Evolutionary conservation across 1,140 invertebrate species (phyloP).

Genomic region (Ruditapes philippinarum): DNA sequence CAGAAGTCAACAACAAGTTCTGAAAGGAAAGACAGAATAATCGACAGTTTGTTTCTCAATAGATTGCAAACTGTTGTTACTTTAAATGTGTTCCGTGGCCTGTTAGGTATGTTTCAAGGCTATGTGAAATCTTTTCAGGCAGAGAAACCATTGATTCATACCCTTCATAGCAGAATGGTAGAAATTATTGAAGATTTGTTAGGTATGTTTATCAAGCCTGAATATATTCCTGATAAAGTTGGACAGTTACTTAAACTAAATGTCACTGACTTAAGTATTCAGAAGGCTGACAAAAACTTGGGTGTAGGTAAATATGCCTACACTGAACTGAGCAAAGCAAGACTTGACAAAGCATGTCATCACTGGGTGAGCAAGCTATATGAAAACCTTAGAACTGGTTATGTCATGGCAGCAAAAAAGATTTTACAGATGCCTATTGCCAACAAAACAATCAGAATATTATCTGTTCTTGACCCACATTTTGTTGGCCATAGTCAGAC

Average conservation of each 20-base stretch:
- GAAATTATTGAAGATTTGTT: not conserved
- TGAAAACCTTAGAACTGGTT: not conserved
- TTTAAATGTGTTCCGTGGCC: slow-evolving; percentile 9
- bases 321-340: not conserved
- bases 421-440: slow-evolving; percentile 6
- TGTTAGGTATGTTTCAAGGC: slow-evolving; percentile 39
- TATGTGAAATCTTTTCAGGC: slow-evolving; percentile 42
- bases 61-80: not conserved
- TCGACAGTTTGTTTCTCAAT: not conserved
- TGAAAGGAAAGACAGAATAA: no score
- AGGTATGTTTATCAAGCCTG: slow-evolving; percentile 37
- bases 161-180: slow-evolving; percentile 29
- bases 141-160: slow-evolving; percentile 35
- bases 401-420: slow-evolving; percentile 30
- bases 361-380: slow-evolving; percentile 19
- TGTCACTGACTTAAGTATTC: not conserved
- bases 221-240: not conserved
- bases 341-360: slow-evolving; percentile 9
- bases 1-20: not conserved
- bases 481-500: slow-evolving; percentile 1
- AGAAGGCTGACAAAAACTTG: not conserved
- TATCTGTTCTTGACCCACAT: slow-evolving; percentile 19
- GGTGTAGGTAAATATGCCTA: slow-evolving; percentile 23
- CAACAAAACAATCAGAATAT: not conserved
- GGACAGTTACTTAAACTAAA: slow-evolving; percentile 1